Evolutionary conservation across 37 sponge, comb jelly and placozoan species (phyloP).

Genomic region (Corticium candelabrum): DNA sequence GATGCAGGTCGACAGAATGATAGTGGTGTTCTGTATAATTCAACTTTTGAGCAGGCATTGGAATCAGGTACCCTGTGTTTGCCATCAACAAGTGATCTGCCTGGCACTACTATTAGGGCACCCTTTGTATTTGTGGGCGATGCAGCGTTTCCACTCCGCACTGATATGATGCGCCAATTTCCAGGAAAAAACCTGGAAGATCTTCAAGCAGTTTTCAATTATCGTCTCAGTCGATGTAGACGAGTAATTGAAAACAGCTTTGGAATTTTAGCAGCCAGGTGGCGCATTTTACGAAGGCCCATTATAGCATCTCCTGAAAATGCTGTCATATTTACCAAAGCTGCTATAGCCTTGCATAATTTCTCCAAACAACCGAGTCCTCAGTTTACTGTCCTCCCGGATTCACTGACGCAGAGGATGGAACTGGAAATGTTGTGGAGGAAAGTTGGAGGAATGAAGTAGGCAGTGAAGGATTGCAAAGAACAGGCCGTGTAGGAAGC

Average conservation of each 20-base stretch:
- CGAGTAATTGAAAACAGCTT: constrained; percentile 39
- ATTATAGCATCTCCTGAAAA: too few relatives aligned
- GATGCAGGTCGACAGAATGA: constrained; percentile 31
- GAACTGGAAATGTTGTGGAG: too few relatives aligned
- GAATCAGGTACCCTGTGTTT: constrained; percentile 19
- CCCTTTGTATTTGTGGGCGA: constrained; percentile 39
- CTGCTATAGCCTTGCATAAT: too few relatives aligned
- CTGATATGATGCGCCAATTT: constrained; percentile 26
- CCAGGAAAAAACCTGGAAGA: constrained; percentile 8
- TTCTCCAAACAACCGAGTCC: too few relatives aligned
- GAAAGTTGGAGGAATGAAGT: too few relatives aligned
- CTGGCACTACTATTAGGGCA: neutral
- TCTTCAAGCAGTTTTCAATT: constrained; percentile 26
- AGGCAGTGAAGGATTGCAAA: too few relatives aligned
- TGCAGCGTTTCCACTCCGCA: constrained; percentile 38
- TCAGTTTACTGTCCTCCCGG: too few relatives aligned
- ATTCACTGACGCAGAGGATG: too few relatives aligned
- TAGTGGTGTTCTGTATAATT: constrained; percentile 28
- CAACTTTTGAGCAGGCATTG: constrained; percentile 1
- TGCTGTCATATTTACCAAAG: too few relatives aligned
- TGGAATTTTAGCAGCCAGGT: constrained; percentile 33
- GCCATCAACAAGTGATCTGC: constrained; percentile 13
- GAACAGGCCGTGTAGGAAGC: too few relatives aligned
- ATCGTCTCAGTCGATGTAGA: constrained; percentile 34
- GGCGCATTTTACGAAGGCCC: constrained; percentile 10